A percentile compares a stretch with the other conserved stretches of the same genome.
phyloP scores from a whole-genome alignment of 30 jellyfish, hydroid and myxozoan species.

The Cassiopea andromeda region DNA sequence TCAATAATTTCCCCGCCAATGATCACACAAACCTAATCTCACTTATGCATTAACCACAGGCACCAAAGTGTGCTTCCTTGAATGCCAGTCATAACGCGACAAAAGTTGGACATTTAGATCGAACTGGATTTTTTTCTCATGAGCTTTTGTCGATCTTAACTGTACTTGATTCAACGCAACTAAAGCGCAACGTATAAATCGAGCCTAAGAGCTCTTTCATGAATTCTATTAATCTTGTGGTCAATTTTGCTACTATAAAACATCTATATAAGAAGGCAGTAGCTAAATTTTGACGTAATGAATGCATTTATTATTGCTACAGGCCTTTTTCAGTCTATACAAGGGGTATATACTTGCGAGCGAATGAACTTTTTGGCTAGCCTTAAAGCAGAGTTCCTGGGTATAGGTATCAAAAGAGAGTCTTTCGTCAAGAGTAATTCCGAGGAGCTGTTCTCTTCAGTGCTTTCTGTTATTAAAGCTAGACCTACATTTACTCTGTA shows the following conservation, averaged over 20 bases:
- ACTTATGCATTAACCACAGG: too few species aligned
- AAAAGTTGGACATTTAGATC: too few species aligned
- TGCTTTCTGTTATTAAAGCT: background rate
- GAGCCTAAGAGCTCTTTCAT: background rate
- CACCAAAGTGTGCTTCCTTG: too few species aligned
- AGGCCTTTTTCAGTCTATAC: background rate
- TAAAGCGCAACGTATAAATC: too few species aligned
- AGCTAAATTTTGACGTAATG: background rate
- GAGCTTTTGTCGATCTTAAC: too few species aligned
- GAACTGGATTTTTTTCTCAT: too few species aligned
- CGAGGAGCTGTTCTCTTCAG: background rate
- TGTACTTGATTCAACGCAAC: too few species aligned
- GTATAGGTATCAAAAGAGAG: background rate
- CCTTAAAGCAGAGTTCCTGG: background rate
- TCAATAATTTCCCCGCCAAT: too few species aligned
- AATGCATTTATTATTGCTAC: background rate
- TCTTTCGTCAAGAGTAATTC: background rate
- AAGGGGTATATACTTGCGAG: background rate
- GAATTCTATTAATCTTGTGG: background rate
- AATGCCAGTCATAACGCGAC: too few species aligned
- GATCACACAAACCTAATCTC: too few species aligned
- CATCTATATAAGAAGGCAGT: background rate
- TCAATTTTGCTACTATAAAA: background rate
- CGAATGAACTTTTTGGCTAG: background rate
- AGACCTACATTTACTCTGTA: background rate